Evolutionary conservation across 2,888 invertebrate genomes (phyloP), one percentile per base, ranked within the genome.

Genomic region (Amiota mariae): DNA sequence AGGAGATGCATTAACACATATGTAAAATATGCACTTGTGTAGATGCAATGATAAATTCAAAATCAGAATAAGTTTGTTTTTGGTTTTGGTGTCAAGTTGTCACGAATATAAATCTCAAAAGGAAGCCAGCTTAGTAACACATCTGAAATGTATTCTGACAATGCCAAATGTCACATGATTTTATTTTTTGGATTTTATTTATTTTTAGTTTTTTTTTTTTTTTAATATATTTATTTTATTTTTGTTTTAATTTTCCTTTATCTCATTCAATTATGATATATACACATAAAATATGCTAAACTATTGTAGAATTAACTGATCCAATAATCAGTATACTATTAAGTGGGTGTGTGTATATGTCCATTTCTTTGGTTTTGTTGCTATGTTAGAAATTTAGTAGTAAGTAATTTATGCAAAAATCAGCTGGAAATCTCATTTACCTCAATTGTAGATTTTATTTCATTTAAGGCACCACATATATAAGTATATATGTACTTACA

Each of bases 351-450:
- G 18, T 18, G 8, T 10, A 1, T 57, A 2, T 9, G 2, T 6
- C 2, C 24, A 24, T 24, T 24, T 24, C 24, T 24, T 24, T 24
- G 2, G 24, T 24, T 36, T 36, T 36, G 36, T 36, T 36, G 36
- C 36, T 36, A 36, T 36, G 36, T 36, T 36, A 6, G 36, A 36
- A 36, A 57, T 57, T 18, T 57, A n/a, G n/a, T n/a, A n/a, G n/a
- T n/a, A 20, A 18, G 11, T 15, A 57, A 57, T 18, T 11, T 15
- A 57, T 18, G 11, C 78, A 78, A 36, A 80, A 75, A 81, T 80
- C 80, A 81, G 81, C 81, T 78, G 81, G 81, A 80, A 75, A 76
- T 78, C 80, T 77, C 71, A 81, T 81, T 80, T 78, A 24, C 72
- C 66, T 76, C 78, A 78, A 80, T 81, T 80, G 77, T 66, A 48